These are phyloP conservation scores for Calonectris borealis DNA, from an alignment of 2,113 vertebrate species.

Conservation along the genomic window DNA sequence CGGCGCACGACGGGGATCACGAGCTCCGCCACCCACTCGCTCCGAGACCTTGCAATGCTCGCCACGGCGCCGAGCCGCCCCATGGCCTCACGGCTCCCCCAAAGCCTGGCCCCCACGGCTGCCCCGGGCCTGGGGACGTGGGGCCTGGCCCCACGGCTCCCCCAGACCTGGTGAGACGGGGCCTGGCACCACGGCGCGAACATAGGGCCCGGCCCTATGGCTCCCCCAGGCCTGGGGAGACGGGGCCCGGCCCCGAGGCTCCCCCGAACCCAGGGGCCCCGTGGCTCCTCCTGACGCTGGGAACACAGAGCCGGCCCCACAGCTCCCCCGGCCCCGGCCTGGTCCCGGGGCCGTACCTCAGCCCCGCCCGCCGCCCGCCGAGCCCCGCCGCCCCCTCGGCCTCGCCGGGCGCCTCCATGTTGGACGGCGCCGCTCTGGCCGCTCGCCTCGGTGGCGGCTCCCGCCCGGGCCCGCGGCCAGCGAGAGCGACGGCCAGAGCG, in stretches of 20 bases:
- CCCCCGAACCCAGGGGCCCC: neutral
- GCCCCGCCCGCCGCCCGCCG: neutral
- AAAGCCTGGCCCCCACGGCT: neutral
- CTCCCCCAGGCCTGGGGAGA: neutral
- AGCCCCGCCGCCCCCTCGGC: neutral
- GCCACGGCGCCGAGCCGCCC: fast-evolving
- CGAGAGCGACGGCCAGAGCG: too few relatives aligned
- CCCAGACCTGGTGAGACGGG: neutral
- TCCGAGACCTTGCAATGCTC: fast-evolving
- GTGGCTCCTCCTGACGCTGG: neutral
- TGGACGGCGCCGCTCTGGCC: neutral
- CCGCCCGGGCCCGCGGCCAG: too few relatives aligned
- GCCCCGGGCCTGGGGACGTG: too few relatives aligned
- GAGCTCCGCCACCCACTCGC: neutral
- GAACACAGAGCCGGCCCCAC: neutral
- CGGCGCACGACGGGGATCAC: fast-evolving
- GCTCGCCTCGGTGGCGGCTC: neutral
- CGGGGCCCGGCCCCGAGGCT: neutral
- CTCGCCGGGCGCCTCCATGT: neutral
- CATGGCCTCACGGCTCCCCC: too few relatives aligned
- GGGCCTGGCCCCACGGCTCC: neutral
- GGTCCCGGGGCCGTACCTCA: neutral
- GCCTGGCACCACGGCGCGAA: neutral
- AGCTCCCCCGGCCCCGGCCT: neutral
- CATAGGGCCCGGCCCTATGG: neutral